These are phyloP conservation scores for Vidua chalybeata DNA, from an alignment of 2,113 vertebrate species.

Conservation along the genomic window DNA sequence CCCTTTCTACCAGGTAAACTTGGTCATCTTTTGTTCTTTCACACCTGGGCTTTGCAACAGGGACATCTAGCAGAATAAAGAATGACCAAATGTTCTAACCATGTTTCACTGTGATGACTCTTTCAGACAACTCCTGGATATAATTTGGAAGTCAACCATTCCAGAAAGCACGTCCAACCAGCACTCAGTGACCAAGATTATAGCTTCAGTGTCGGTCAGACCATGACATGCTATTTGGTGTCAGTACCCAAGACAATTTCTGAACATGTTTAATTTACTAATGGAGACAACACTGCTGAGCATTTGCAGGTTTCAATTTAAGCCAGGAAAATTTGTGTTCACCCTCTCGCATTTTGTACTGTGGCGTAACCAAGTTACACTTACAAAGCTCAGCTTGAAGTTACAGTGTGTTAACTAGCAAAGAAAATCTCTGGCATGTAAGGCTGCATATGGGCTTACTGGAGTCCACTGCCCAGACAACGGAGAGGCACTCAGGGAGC, in stretches of 20 bases:
- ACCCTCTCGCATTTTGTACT: not conserved
- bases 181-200: not conserved
- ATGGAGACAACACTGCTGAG: not conserved
- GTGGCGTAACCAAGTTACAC: not conserved
- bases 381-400: not conserved
- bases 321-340: not conserved
- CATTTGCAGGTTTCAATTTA: not conserved
- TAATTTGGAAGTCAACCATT: not conserved
- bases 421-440: not conserved
- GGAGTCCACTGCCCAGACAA: not conserved
- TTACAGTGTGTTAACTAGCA: not conserved
- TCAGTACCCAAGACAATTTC: not conserved
- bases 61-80: not conserved
- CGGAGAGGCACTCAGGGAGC: not conserved
- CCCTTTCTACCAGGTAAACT: not conserved
- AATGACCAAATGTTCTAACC: not conserved
- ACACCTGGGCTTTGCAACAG: not conserved
- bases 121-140: not conserved
- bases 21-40: not conserved
- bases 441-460: not conserved
- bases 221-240: no score
- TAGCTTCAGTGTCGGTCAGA: not conserved
- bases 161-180: not conserved
- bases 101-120: no score
- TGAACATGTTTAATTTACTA: not conserved